A percentile compares a stretch with the other conserved stretches of the same genome.
Evolutionary conservation across 2,113 vertebrate genomes (phyloP).

Genomic region (Cyprinodon variegatus): DNA sequence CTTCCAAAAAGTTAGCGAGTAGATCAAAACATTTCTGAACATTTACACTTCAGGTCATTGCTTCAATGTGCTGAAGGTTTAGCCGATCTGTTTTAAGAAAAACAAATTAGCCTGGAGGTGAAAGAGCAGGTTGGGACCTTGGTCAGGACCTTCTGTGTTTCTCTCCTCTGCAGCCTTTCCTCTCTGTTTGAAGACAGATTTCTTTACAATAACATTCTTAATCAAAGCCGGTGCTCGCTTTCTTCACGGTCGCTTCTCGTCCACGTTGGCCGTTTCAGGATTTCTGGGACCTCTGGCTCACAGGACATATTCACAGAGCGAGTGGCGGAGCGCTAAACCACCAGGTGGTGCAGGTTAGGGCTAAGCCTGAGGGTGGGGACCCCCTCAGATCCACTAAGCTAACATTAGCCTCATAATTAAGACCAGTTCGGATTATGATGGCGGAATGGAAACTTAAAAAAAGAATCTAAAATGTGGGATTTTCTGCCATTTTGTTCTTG

Average conservation of each 20-base stretch:
- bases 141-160: slow-evolving; percentile 67
- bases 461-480: slow-evolving; percentile 21
- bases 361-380: slow-evolving; percentile 40
- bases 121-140: slow-evolving; percentile 62
- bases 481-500: slow-evolving; percentile 11
- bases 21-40: slow-evolving; percentile 57
- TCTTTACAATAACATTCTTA: slow-evolving; percentile 81
- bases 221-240: slow-evolving; percentile 78
- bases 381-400: slow-evolving; percentile 17
- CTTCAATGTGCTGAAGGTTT: slow-evolving; percentile 66
- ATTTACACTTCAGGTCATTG: slow-evolving; percentile 70
- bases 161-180: slow-evolving; percentile 53
- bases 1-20: slow-evolving; percentile 52
- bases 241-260: slow-evolving; percentile 50
- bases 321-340: slow-evolving; percentile 62
- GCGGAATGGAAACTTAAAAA: slow-evolving; percentile 29
- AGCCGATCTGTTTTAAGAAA: slow-evolving; percentile 70
- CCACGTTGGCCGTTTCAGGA: slow-evolving; percentile 52
- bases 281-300: slow-evolving; percentile 63
- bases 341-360: slow-evolving; percentile 51
- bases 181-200: slow-evolving; percentile 80
- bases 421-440: slow-evolving; percentile 39
- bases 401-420: slow-evolving; percentile 26
- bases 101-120: slow-evolving; percentile 73
- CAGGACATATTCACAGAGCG: slow-evolving; percentile 55